Percentiles rank a stretch among this genome's conserved stretches.
These are phyloP conservation scores for Chloroclystis v-ata DNA, from an alignment of 2,888 invertebrate genomes.

Conservation along the genomic window DNA sequence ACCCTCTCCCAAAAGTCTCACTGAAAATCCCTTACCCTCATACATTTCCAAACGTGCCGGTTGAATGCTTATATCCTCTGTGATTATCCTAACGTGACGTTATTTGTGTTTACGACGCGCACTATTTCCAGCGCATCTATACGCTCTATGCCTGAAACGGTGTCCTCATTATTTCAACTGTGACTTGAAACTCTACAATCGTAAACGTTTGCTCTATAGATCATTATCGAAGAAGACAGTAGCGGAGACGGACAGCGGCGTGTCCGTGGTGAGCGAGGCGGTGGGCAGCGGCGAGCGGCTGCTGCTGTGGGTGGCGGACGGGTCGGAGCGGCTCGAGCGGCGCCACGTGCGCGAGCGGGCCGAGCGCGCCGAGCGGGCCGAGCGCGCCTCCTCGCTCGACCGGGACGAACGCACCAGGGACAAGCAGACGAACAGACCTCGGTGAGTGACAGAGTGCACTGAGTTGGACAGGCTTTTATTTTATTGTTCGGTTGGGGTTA, in stretches of 20 bases:
- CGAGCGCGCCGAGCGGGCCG: constrained; percentile 26
- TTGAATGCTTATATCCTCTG: too few relatives aligned
- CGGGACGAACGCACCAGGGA: constrained; percentile 45
- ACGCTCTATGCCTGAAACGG: too few relatives aligned
- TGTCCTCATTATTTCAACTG: too few relatives aligned
- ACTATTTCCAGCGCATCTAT: too few relatives aligned
- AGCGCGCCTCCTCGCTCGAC: constrained; percentile 49
- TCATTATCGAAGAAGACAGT: constrained; percentile 83
- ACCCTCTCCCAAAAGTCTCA: too few relatives aligned
- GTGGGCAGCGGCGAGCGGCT: constrained; percentile 45
- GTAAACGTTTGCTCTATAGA: constrained; percentile 43
- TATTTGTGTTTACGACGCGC: too few relatives aligned
- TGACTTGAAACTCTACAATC: too few relatives aligned
- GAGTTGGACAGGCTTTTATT: too few relatives aligned
- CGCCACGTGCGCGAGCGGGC: constrained; percentile 54
- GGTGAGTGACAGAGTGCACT: constrained; percentile 26
- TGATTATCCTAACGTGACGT: too few relatives aligned
- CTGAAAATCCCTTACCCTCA: too few relatives aligned
- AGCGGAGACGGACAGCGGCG: constrained; percentile 88
- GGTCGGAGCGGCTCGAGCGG: constrained; percentile 41
- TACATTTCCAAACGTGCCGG: too few relatives aligned
- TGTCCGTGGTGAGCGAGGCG: constrained; percentile 83
- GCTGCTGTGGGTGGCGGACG: constrained; percentile 67
- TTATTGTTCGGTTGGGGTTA: too few relatives aligned
- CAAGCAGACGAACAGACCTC: constrained; percentile 32